A percentile compares a stretch with the other conserved stretches of the same genome.
Conservation (phyloP, 2,888 invertebrate species). For the Drosophila histrio region DNA sequence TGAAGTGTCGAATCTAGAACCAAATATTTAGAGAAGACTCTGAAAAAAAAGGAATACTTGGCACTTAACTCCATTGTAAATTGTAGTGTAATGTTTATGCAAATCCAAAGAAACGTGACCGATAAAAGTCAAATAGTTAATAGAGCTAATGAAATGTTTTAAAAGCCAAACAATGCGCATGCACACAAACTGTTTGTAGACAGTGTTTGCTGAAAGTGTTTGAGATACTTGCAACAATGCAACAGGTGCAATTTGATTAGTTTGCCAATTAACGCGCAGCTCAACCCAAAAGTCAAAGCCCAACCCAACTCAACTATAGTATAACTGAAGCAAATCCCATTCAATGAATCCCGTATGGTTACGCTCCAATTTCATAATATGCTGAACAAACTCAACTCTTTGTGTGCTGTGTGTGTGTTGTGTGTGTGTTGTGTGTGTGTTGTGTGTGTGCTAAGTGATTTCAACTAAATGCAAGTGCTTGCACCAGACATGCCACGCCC, state of each 20-base stretch:
- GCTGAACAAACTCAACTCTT: slow-evolving; percentile 21
- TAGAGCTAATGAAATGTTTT: not conserved
- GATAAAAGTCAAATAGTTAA: not conserved
- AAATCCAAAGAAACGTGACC: not conserved
- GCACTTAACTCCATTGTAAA: not conserved
- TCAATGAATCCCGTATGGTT: not conserved
- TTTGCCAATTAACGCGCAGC: slow-evolving; percentile 27
- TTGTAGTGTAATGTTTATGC: not conserved
- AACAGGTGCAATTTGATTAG: slow-evolving; percentile 22
- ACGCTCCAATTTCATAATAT: slow-evolving; percentile 44
- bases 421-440: not conserved
- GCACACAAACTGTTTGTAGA: slow-evolving; percentile 5
- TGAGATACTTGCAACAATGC: slow-evolving; percentile 14
- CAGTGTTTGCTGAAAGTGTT: slow-evolving; percentile 14
- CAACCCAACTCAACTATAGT: not conserved
- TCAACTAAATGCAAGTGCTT: slow-evolving; percentile 42
- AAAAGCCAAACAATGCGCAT: not conserved
- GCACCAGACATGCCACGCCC: slow-evolving; percentile 40
- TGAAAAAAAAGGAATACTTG: not conserved
- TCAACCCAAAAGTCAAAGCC: not conserved
- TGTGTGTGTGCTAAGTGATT: slow-evolving; percentile 45
- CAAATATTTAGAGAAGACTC: not conserved
- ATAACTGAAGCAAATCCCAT: not conserved
- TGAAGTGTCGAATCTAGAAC: too few species aligned
- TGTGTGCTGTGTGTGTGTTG: not conserved